Evolutionary conservation across 2,888 invertebrate genomes (phyloP), one percentile per base, ranked within the genome.

Genomic region (Leistus spinibarbis): DNA sequence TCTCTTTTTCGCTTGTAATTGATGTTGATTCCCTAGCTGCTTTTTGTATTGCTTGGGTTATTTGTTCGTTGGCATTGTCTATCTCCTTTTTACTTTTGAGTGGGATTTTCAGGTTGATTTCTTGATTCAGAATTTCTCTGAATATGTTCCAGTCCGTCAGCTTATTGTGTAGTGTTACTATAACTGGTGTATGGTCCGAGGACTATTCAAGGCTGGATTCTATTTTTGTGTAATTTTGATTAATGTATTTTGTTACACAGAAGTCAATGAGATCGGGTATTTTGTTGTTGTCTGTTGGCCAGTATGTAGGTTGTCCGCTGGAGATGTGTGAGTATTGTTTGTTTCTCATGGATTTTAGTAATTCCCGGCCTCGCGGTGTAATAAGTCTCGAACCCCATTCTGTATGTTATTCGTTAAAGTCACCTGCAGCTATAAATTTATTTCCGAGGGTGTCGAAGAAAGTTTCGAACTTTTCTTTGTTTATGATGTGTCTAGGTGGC

Each of bases 241-340:
- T 5, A 65, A 79, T 40, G 4, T 76, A 77, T 65, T 77, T 78
- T 2, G 64, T 57, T 3, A 79, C 64, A 16, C 74, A 76, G 53
- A 79, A 79, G 65, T 79, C 79, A 10, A 79, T 56, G 53, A 53
- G 53, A n/a, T n/a, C n/a, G n/a, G n/a, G n/a, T n/a, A n/a, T n/a
- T n/a, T n/a, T n/a, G n/a, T n/a, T n/a, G n/a, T n/a, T n/a, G n/a
- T n/a, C n/a, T n/a, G n/a, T n/a, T n/a, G n/a, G n/a, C n/a, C n/a
- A n/a, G n/a, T n/a, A n/a, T n/a, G 53, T 53, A 9, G 53, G 53
- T 53, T 53, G 53, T 53, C 53, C 53, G 53, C 9, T 53, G 10
- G 53, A 53, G 10, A 53, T 53, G 53, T 53, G 53, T 53, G 53
- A 53, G 53, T 10, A 53, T 9, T 53, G 7, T 53, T 53, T 7